Conservation (phyloP, 2,888 invertebrate genomes). For the Apodemia zela region DNA sequence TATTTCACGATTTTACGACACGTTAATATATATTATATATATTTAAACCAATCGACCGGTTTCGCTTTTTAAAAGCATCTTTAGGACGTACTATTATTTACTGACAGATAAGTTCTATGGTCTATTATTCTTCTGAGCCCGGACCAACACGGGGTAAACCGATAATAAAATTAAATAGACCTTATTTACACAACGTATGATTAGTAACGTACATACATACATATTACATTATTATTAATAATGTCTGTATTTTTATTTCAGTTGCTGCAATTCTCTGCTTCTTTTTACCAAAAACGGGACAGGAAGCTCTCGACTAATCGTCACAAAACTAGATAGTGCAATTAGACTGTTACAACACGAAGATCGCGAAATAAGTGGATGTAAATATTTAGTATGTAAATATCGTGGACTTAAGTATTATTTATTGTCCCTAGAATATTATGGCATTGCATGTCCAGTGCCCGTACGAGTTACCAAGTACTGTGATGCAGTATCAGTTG, state of each 20-base stretch:
- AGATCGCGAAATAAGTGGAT: slow-evolving; percentile 33
- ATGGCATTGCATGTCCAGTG: slow-evolving; percentile 30
- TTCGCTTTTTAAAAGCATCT: too few relatives aligned
- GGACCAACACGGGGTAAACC: too few relatives aligned
- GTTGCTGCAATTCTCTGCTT: slow-evolving; percentile 87
- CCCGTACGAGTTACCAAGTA: slow-evolving; percentile 47
- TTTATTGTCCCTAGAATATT: slow-evolving; percentile 45
- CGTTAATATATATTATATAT: too few relatives aligned
- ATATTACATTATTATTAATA: too few relatives aligned
- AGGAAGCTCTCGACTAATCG: slow-evolving; percentile 84
- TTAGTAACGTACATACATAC: too few relatives aligned
- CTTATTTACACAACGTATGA: too few relatives aligned
- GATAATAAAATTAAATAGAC: too few relatives aligned
- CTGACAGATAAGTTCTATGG: too few relatives aligned
- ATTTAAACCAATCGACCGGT: too few relatives aligned
- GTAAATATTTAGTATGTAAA: slow-evolving; percentile 73
- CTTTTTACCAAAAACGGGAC: slow-evolving; percentile 87
- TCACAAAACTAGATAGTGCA: slow-evolving; percentile 51
- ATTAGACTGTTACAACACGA: slow-evolving; percentile 31
- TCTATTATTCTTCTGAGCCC: too few relatives aligned
- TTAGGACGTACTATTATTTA: too few relatives aligned
- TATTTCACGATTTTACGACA: too few relatives aligned
- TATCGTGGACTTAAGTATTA: slow-evolving; percentile 67
- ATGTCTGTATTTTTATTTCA: slow-evolving; percentile 55
- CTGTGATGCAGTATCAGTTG: slow-evolving; percentile 65